phyloP scores from a whole-genome alignment of 2,888 invertebrate species.

The Ariolimax columbianus region DNA sequence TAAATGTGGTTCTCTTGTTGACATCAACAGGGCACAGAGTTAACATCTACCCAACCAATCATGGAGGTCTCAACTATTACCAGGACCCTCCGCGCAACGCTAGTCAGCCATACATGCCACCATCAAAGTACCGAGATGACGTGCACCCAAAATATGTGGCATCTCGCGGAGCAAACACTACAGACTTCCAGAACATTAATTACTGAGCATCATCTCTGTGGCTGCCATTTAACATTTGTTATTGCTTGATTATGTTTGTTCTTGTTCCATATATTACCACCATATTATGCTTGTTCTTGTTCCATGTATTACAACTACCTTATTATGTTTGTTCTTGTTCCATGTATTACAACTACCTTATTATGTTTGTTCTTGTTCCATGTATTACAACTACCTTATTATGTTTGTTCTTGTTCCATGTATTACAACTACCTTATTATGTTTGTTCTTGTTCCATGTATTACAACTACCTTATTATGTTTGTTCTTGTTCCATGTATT shows the following conservation, averaged over 20 bases:
- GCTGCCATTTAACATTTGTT: slow-evolving; percentile 29
- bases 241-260: background rate
- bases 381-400: too few relatives aligned
- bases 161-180: slow-evolving; percentile 41
- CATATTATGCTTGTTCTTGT: too few relatives aligned
- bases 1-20: background rate
- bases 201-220: slow-evolving; percentile 23
- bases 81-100: slow-evolving; percentile 22
- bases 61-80: slow-evolving; percentile 48
- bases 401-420: too few relatives aligned
- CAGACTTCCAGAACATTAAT: slow-evolving; percentile 40
- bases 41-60: slow-evolving; percentile 49
- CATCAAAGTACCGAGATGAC: slow-evolving; percentile 24
- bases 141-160: slow-evolving; percentile 29
- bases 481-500: too few relatives aligned
- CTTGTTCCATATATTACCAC: background rate
- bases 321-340: too few relatives aligned
- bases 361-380: too few relatives aligned
- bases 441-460: too few relatives aligned
- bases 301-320: too few relatives aligned
- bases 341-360: too few relatives aligned
- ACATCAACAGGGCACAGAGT: slow-evolving; percentile 45
- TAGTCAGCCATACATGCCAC: background rate
- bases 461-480: too few relatives aligned
- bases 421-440: too few relatives aligned